A percentile compares a stretch with the other conserved stretches of the same genome.
phyloP scores from a whole-genome alignment of 2,888 invertebrate species.

The Pristionchus exspectatus region DNA sequence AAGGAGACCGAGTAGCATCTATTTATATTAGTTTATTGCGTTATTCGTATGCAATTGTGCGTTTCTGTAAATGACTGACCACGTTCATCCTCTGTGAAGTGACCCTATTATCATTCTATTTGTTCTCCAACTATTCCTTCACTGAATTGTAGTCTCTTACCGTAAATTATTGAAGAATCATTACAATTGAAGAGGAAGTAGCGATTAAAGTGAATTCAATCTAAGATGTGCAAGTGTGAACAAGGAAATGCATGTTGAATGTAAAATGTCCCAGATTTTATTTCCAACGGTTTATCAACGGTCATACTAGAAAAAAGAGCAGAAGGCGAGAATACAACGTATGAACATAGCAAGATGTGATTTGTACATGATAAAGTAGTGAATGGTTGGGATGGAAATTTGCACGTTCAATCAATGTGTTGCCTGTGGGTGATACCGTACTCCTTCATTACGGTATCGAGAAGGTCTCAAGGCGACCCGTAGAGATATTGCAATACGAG shows the following conservation, averaged over 20 bases:
- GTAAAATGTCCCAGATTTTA: too few relatives aligned
- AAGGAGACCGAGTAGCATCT: conserved; percentile 3
- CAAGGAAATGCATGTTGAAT: background rate
- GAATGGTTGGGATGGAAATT: too few relatives aligned
- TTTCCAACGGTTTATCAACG: too few relatives aligned
- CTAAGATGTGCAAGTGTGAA: background rate
- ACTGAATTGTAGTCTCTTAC: background rate
- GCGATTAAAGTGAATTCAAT: conserved; percentile 36
- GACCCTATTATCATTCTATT: background rate
- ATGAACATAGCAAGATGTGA: too few relatives aligned
- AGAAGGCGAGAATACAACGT: too few relatives aligned
- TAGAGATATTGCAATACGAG: too few relatives aligned
- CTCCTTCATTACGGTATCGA: background rate
- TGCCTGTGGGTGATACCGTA: too few relatives aligned
- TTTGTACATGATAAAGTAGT: too few relatives aligned
- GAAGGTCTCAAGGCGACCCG: background rate
- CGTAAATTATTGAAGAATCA: background rate
- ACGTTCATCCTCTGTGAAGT: background rate
- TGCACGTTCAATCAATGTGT: too few relatives aligned
- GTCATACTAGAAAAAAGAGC: too few relatives aligned
- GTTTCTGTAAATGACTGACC: conserved; percentile 19
- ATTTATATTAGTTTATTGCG: conserved; percentile 37
- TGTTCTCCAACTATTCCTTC: background rate
- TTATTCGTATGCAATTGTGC: background rate
- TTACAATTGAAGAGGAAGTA: background rate